These are phyloP conservation scores for Dryococelus australis DNA, from an alignment of 2,888 invertebrate species.

Conservation along the genomic window DNA sequence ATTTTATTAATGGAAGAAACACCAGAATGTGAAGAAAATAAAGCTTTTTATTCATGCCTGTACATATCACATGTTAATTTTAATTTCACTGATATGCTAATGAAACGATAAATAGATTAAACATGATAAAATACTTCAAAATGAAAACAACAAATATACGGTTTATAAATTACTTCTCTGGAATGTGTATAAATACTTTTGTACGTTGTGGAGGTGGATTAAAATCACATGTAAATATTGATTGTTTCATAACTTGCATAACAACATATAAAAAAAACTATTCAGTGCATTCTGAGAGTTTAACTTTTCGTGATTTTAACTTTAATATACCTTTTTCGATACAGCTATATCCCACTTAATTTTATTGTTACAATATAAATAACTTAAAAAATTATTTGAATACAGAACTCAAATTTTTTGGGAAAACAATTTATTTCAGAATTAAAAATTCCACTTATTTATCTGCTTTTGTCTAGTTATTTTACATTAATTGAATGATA, in stretches of 20 bases:
- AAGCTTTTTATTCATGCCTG: slow-evolving; percentile 16
- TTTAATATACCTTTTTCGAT: no score
- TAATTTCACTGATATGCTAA: not conserved
- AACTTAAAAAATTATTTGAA: no score
- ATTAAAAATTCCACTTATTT: no score
- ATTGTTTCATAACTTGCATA: not conserved
- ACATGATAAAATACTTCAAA: not conserved
- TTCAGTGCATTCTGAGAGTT: no score
- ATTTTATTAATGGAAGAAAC: not conserved
- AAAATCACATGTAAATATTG: not conserved
- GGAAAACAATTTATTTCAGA: no score
- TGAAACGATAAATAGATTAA: not conserved
- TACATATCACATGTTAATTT: not conserved
- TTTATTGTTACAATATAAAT: no score
- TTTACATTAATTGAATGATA: no score
- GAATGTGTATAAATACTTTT: not conserved
- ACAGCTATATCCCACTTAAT: no score
- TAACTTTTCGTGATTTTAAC: no score
- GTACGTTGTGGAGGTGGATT: not conserved
- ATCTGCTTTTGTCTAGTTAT: no score
- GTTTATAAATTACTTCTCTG: not conserved
- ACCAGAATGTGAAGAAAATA: not conserved
- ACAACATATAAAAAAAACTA: not conserved
- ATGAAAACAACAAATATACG: not conserved
- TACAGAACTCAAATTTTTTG: no score